Conservation (phyloP, 2,888 invertebrate species). For the Synergus japonicus region DNA sequence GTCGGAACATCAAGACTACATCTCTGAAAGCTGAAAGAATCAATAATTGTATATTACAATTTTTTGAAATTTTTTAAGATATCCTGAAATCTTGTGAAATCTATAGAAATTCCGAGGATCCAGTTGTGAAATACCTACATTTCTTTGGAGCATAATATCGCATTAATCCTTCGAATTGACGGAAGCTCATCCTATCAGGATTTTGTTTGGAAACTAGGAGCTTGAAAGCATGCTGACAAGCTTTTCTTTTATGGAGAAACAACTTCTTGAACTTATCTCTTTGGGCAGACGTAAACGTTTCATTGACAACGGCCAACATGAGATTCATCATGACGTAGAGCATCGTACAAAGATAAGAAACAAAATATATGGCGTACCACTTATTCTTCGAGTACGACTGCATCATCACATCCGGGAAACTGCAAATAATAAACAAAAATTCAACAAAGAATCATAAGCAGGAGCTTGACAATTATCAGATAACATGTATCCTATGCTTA, state of each 20-base stretch:
- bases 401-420: conserved; percentile 97
- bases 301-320: conserved; percentile 94
- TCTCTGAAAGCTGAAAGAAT: conserved; percentile 82
- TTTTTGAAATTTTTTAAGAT: neutral
- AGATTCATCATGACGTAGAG: conserved; percentile 93
- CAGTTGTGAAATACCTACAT: conserved; percentile 77
- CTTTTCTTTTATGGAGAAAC: conserved; percentile 88
- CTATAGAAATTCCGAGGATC: neutral
- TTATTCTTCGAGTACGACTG: conserved; percentile 89
- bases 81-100: no score
- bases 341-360: conserved; percentile 90
- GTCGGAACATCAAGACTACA: conserved; percentile 88
- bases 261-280: conserved; percentile 91
- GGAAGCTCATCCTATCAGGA: conserved; percentile 83
- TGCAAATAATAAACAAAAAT: conserved; percentile 74
- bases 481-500: no score
- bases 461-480: no score
- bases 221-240: conserved; percentile 89
- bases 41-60: conserved; percentile 17
- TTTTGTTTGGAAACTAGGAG: conserved; percentile 88
- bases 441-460: neutral
- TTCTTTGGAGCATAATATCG: conserved; percentile 87
- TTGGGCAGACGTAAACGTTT: conserved; percentile 91
- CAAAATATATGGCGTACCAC: conserved; percentile 92
- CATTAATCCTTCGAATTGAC: conserved; percentile 90